These are phyloP conservation scores for Temnothorax nylanderi DNA, from an alignment of 1,140 invertebrate species.

Conservation along the genomic window DNA sequence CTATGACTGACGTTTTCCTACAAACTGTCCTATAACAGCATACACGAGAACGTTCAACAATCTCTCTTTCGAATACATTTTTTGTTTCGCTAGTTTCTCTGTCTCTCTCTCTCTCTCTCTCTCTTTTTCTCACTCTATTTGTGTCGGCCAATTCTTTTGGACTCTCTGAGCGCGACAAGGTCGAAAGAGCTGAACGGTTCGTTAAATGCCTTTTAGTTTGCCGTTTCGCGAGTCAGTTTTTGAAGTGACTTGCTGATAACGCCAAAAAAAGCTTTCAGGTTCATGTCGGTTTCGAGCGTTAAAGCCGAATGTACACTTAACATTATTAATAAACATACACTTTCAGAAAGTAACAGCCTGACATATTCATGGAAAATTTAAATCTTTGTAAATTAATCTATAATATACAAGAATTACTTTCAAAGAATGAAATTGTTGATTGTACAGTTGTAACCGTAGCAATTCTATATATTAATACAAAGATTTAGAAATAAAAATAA, in stretches of 20 bases:
- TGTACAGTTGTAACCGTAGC: not conserved
- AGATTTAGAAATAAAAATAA: not conserved
- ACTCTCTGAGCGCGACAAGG: constrained; percentile 61
- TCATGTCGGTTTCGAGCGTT: constrained; percentile 55
- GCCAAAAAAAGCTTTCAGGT: constrained; percentile 68
- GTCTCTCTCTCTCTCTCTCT: constrained; percentile 21
- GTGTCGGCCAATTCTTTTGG: constrained; percentile 50
- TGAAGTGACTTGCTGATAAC: constrained; percentile 66
- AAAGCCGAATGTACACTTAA: constrained; percentile 32
- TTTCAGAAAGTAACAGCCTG: not conserved
- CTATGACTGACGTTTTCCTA: constrained; percentile 2
- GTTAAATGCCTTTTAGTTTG: constrained; percentile 72
- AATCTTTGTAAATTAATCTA: not conserved
- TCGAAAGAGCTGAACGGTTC: constrained; percentile 73
- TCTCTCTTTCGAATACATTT: constrained; percentile 39
- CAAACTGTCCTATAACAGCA: constrained; percentile 12
- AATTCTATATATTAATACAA: not conserved
- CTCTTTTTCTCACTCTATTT: constrained; percentile 60
- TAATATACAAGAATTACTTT: not conserved
- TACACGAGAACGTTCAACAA: constrained; percentile 60
- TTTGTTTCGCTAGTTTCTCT: constrained; percentile 39
- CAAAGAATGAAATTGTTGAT: not conserved
- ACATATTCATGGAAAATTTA: not conserved
- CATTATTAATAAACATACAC: not conserved
- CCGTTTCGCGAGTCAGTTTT: constrained; percentile 61